These are phyloP conservation scores for Micromesistius poutassou DNA, from an alignment of 2,797 vertebrate species.

Conservation along the genomic window DNA sequence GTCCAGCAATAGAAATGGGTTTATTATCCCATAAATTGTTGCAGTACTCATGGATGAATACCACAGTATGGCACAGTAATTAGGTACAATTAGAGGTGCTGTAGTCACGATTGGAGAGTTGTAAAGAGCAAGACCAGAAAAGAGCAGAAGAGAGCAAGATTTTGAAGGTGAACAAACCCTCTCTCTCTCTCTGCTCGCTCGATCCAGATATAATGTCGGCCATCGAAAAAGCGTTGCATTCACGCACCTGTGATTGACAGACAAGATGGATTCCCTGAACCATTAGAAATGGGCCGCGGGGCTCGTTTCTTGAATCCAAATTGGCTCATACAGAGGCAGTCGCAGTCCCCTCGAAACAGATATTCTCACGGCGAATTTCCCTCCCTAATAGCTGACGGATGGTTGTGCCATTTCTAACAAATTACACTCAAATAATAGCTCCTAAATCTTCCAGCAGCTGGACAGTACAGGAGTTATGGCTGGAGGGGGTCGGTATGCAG, in stretches of 20 bases:
- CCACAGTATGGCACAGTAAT: not conserved
- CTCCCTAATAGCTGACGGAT: not conserved
- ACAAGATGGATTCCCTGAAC: not conserved
- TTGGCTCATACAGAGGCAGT: not conserved
- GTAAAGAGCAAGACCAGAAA: not conserved
- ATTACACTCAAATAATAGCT: not conserved
- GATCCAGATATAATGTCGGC: not conserved
- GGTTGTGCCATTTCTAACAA: not conserved
- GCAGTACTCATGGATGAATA: too few species aligned
- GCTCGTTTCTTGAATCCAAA: not conserved
- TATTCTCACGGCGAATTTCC: not conserved
- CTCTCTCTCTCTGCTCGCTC: not conserved
- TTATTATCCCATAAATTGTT: not conserved
- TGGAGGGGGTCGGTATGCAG: not conserved
- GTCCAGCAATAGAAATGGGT: not conserved
- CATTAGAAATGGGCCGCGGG: not conserved
- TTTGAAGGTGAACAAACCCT: too few species aligned
- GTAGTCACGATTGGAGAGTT: not conserved
- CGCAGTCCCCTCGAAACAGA: not conserved
- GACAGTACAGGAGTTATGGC: not conserved
- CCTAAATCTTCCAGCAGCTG: not conserved
- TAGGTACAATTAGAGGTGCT: not conserved
- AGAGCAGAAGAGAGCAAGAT: too few species aligned
- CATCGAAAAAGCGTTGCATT: not conserved
- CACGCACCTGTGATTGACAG: not conserved